These are phyloP conservation scores for Thrips palmi DNA, from an alignment of 1,140 invertebrate genomes.

Conservation along the genomic window DNA sequence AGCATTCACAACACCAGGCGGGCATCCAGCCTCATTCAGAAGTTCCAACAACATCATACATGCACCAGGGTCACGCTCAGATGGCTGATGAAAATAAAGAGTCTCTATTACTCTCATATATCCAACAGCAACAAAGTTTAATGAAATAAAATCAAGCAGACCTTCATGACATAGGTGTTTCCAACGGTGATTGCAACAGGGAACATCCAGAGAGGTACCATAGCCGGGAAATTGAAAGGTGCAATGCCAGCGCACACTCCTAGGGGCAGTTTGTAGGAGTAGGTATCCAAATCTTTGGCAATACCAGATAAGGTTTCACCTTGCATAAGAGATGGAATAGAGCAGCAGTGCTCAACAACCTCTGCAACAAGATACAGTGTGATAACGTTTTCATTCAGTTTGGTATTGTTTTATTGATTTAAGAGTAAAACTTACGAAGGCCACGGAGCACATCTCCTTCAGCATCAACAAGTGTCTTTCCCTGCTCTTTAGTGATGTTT, in stretches of 20 bases:
- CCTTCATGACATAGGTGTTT: conserved; percentile 52
- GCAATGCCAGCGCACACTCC: conserved; percentile 82
- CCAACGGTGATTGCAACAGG: conserved; percentile 85
- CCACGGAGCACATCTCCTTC: conserved; percentile 96
- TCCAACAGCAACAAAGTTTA: too few relatives aligned
- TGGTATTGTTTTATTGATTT: too few relatives aligned
- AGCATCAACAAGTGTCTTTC: conserved; percentile 92
- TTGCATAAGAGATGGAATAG: conserved; percentile 75
- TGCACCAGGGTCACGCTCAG: conserved; percentile 92
- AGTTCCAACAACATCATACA: conserved; percentile 87
- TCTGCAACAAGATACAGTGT: conserved; percentile 39
- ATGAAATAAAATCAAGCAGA: conserved; percentile 9
- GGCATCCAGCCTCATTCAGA: conserved; percentile 76
- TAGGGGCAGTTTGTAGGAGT: conserved; percentile 74
- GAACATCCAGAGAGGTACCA: conserved; percentile 99
- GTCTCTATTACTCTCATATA: too few relatives aligned
- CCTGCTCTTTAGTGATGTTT: conserved; percentile 91
- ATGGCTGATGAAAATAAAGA: conserved; percentile 42
- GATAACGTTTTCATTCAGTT: too few relatives aligned
- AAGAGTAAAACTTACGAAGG: conserved; percentile 61
- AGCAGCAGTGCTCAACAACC: conserved; percentile 92
- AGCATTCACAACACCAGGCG: conserved; percentile 85
- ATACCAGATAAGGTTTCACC: conserved; percentile 86
- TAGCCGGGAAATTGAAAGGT: conserved; percentile 94
- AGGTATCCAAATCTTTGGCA: conserved; percentile 82